These are phyloP conservation scores for Enteromius afrohamiltoni DNA, from an alignment of 2,797 vertebrate species.

Conservation along the genomic window DNA sequence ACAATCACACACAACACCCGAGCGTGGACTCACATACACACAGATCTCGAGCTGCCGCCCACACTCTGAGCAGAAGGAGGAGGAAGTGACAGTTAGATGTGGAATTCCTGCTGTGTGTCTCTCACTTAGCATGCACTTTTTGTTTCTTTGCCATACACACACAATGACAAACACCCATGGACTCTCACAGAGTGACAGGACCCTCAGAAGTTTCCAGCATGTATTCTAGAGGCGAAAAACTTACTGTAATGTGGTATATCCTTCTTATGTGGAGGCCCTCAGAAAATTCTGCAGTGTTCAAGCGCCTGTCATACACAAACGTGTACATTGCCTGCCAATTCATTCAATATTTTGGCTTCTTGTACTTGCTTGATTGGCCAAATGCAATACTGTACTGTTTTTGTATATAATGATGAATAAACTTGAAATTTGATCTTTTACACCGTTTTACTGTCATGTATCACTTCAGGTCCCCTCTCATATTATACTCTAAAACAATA, in stretches of 20 bases:
- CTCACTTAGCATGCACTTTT: conserved; percentile 53
- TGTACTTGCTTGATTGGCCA: not conserved
- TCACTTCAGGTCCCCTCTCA: not conserved
- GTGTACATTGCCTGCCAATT: not conserved
- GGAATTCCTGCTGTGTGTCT: conserved; percentile 61
- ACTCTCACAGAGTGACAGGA: conserved; percentile 41
- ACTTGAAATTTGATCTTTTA: not conserved
- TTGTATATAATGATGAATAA: not conserved
- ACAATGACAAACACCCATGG: conserved; percentile 51
- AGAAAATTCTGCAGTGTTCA: not conserved
- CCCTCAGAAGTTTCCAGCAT: conserved; percentile 35
- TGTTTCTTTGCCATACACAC: conserved; percentile 44
- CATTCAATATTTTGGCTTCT: not conserved
- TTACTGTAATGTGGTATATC: conserved; percentile 9
- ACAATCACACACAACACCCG: conserved; percentile 1
- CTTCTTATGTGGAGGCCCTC: conserved; percentile 5
- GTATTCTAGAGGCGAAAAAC: conserved; percentile 12
- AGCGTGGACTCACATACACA: not conserved
- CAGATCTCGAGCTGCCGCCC: conserved; percentile 34
- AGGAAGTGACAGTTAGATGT: conserved; percentile 56
- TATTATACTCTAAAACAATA: not conserved
- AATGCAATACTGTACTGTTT: not conserved
- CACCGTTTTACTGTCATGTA: not conserved
- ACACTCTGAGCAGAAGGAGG: conserved; percentile 39
- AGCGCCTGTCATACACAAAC: not conserved